phyloP scores from a whole-genome alignment of 1,140 invertebrate genomes.

The Drosophila subobscura region DNA sequence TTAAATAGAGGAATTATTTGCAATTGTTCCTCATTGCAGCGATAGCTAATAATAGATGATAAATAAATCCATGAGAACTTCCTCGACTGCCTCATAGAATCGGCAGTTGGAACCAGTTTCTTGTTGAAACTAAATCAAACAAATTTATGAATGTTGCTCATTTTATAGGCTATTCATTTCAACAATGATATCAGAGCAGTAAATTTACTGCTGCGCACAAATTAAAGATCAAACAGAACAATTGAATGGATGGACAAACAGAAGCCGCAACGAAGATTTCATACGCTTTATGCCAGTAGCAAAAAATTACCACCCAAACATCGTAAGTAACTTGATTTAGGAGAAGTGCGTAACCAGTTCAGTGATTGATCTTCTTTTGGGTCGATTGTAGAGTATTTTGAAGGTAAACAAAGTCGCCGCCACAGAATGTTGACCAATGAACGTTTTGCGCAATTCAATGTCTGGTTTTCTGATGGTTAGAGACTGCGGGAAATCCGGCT shows the following conservation, averaged over 20 bases:
- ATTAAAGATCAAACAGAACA: conserved; percentile 49
- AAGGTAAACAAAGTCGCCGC: conserved; percentile 1
- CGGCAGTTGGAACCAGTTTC: neutral
- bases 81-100: conserved; percentile 2
- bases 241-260: neutral
- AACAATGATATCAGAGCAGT: conserved; percentile 31
- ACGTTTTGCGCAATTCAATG: conserved; percentile 30
- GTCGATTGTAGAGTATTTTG: conserved; percentile 22
- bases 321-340: no score
- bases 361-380: neutral
- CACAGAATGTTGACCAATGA: conserved; percentile 18
- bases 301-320: neutral
- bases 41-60: conserved; percentile 1
- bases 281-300: conserved; percentile 6
- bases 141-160: conserved; percentile 16
- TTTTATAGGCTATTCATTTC: conserved; percentile 21
- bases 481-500: conserved; percentile 69
- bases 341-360: no score
- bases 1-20: conserved; percentile 12
- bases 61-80: conserved; percentile 31
- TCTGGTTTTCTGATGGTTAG: conserved; percentile 43
- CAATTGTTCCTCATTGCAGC: neutral
- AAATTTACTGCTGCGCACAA: conserved; percentile 37
- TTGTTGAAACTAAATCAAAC: neutral
- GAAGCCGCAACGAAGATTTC: neutral